Percentiles rank a stretch among this genome's conserved stretches.
Conservation (phyloP, 2,888 invertebrate species). For the Aporophyla lueneburgensis region DNA sequence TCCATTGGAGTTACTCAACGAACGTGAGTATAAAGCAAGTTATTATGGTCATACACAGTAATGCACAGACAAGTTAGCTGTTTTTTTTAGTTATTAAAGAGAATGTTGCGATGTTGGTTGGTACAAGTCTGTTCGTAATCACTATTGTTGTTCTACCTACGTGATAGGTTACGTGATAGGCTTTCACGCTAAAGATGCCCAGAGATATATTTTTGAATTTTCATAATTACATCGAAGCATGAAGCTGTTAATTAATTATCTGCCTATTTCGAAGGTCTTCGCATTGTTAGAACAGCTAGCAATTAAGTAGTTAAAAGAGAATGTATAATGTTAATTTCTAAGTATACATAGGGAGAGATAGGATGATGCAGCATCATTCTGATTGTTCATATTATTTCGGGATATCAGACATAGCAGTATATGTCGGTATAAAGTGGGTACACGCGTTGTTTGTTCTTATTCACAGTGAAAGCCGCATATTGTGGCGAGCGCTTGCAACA, state of each 20-base stretch:
- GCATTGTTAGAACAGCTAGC: neutral
- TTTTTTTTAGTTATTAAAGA: conserved; percentile 48
- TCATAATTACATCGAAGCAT: neutral
- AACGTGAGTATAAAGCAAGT: conserved; percentile 75
- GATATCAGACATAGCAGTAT: conserved; percentile 19
- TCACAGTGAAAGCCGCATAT: conserved; percentile 77
- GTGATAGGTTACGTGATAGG: neutral
- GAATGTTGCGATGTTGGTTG: conserved; percentile 35
- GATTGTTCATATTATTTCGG: conserved; percentile 24
- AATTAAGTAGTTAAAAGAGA: neutral
- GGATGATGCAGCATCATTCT: neutral
- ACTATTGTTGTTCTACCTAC: conserved; percentile 12
- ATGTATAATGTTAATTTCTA: neutral
- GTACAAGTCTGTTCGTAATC: conserved; percentile 13
- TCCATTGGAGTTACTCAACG: conserved; percentile 76
- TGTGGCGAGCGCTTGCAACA: conserved; percentile 69
- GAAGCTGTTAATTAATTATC: neutral
- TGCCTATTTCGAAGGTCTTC: neutral
- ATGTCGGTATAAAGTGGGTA: conserved; percentile 3
- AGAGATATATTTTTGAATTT: neutral
- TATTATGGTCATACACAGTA: conserved; percentile 63
- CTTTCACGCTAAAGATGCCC: neutral
- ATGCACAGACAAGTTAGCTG: conserved; percentile 49
- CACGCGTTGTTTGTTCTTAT: conserved; percentile 63
- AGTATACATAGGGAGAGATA: too few relatives aligned